phyloP scores from a whole-genome alignment of 2,888 invertebrate species.

The Odontocolon sp. region DNA sequence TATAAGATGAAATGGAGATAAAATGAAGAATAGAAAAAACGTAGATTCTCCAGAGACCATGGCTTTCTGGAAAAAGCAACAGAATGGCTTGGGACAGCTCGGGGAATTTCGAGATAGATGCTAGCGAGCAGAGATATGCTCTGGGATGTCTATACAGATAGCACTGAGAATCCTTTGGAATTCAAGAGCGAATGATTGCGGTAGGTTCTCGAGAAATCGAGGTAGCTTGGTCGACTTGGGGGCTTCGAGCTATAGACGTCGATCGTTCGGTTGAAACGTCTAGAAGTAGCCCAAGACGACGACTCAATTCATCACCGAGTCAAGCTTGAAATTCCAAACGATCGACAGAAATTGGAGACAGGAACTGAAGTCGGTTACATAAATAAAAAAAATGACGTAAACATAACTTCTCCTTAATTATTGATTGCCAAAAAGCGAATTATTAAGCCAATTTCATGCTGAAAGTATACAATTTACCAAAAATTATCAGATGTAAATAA shows the following conservation, averaged over 20 bases:
- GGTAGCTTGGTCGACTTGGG: background rate
- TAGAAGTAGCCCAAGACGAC: background rate
- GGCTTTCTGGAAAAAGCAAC: background rate
- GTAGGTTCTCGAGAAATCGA: background rate
- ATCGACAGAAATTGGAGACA: too few species aligned
- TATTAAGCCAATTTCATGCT: too few species aligned
- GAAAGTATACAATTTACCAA: too few species aligned
- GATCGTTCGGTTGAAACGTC: background rate
- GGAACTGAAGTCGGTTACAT: too few species aligned
- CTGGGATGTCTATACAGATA: background rate
- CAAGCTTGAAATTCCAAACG: background rate
- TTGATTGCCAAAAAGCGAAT: background rate
- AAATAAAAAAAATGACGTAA: background rate
- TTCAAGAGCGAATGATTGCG: slow-evolving; percentile 15
- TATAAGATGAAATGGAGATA: background rate
- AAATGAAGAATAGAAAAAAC: background rate
- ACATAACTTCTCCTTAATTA: background rate
- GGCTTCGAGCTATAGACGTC: background rate
- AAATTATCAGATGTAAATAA: too few species aligned
- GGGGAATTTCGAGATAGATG: background rate
- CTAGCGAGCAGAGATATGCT: too few species aligned
- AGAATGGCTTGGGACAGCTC: background rate
- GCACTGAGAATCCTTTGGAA: background rate
- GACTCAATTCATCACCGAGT: slow-evolving; percentile 7
- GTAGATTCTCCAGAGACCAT: background rate